Conservation (phyloP, 2,797 vertebrate genomes). For the Paedocypris micromegethes region DNA sequence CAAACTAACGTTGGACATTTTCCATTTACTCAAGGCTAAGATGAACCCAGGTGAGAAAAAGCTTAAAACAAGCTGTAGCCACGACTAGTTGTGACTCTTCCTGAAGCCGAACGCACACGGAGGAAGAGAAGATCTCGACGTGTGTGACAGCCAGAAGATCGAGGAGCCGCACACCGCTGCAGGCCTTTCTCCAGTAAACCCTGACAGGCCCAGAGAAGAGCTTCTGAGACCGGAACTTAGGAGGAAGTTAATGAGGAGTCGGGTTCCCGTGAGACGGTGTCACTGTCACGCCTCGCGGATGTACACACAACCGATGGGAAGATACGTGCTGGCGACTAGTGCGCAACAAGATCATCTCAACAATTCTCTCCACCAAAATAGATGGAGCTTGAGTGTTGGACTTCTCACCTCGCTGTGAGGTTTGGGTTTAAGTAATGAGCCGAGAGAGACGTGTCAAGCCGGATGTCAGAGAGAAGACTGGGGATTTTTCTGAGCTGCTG, state of each 20-base stretch:
- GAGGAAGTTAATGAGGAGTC: slow-evolving; percentile 25
- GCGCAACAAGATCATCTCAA: slow-evolving; percentile 6
- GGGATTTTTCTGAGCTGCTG: slow-evolving; percentile 12
- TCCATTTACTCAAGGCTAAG: too few relatives aligned
- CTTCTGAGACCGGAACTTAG: slow-evolving; percentile 7
- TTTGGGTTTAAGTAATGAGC: slow-evolving; percentile 28
- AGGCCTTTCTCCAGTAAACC: slow-evolving; percentile 14
- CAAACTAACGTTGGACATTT: too few relatives aligned
- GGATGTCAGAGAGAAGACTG: slow-evolving; percentile 22
- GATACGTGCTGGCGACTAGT: neutral
- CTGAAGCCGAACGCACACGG: too few relatives aligned
- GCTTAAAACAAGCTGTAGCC: too few relatives aligned
- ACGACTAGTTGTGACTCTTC: too few relatives aligned
- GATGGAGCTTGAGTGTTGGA: neutral
- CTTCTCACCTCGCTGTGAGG: slow-evolving; percentile 1
- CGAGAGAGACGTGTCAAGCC: slow-evolving; percentile 15
- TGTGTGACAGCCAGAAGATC: slow-evolving; percentile 21
- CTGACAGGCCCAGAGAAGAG: slow-evolving; percentile 16
- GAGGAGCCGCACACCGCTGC: neutral
- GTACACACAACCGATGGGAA: slow-evolving; percentile 5
- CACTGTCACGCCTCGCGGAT: slow-evolving; percentile 16
- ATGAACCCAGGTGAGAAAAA: too few relatives aligned
- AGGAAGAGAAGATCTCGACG: neutral
- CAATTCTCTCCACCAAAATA: slow-evolving; percentile 11
- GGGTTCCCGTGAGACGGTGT: slow-evolving; percentile 18